These are phyloP conservation scores for Horisme vitalbata DNA, from an alignment of 2,888 invertebrate genomes.

Conservation along the genomic window DNA sequence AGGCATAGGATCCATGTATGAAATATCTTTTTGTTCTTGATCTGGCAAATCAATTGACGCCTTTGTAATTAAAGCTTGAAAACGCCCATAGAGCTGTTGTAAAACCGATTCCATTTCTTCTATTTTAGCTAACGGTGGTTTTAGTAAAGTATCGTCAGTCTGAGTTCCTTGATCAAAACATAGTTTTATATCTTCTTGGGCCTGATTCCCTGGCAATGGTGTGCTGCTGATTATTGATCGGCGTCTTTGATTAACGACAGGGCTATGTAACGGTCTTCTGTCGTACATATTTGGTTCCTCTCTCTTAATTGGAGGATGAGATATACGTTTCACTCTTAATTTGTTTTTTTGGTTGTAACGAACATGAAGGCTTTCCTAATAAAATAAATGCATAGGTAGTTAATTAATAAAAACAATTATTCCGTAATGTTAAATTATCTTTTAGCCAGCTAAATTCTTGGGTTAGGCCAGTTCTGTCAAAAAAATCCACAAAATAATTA, in stretches of 20 bases:
- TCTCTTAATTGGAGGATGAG: slow-evolving; percentile 12
- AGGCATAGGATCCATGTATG: slow-evolving; percentile 23
- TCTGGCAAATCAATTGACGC: slow-evolving; percentile 33
- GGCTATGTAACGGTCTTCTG: slow-evolving; percentile 7
- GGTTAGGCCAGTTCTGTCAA: too few species aligned
- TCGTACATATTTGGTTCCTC: slow-evolving; percentile 8
- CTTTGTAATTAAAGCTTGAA: slow-evolving; percentile 39
- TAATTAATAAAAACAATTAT: too few species aligned
- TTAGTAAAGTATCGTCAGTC: slow-evolving; percentile 39
- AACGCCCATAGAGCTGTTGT: slow-evolving; percentile 44
- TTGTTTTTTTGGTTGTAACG: slow-evolving; percentile 11
- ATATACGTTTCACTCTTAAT: slow-evolving; percentile 4
- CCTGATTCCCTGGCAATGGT: slow-evolving; percentile 42
- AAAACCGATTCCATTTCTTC: slow-evolving; percentile 47
- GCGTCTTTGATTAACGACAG: slow-evolving; percentile 26
- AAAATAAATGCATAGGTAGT: slow-evolving; percentile 1
- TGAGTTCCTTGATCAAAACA: slow-evolving; percentile 54
- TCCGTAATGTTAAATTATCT: too few species aligned
- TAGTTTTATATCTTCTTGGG: slow-evolving; percentile 30
- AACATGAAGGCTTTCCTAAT: slow-evolving; percentile 8
- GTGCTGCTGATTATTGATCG: slow-evolving; percentile 49
- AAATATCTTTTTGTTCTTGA: slow-evolving; percentile 33
- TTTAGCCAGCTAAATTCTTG: too few species aligned
- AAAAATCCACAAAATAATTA: too few species aligned
- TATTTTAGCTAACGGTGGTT: slow-evolving; percentile 39